Percentiles rank a stretch among this genome's conserved stretches.
Conservation (phyloP, 2,888 invertebrate species). For the Drosophila histrio region DNA sequence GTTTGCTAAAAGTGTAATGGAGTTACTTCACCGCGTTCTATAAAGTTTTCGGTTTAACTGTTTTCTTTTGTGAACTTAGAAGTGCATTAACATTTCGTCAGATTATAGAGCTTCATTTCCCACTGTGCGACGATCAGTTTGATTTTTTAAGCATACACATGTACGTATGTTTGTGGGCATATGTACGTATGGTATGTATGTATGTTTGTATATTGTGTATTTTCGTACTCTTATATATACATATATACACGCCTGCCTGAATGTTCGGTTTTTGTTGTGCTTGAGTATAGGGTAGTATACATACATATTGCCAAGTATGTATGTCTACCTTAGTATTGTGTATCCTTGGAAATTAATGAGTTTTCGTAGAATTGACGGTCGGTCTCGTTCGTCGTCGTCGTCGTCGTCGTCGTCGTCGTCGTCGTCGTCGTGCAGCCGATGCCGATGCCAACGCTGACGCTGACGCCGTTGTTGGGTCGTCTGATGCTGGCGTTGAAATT, state of each 20-base stretch:
- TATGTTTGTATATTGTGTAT: conserved; percentile 10
- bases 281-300: background rate
- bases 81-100: background rate
- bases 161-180: background rate
- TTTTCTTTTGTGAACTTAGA: too few species aligned
- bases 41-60: too few species aligned
- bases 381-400: conserved; percentile 36
- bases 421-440: conserved; percentile 23
- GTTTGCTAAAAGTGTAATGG: too few species aligned
- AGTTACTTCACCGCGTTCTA: too few species aligned
- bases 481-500: conserved; percentile 23
- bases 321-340: conserved; percentile 37
- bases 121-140: conserved; percentile 36
- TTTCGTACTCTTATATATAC: background rate
- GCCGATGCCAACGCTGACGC: background rate
- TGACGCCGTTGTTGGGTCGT: conserved; percentile 2
- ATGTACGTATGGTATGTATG: background rate
- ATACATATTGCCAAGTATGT: conserved; percentile 1
- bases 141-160: conserved; percentile 15
- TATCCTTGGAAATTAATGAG: conserved; percentile 77
- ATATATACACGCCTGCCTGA: background rate
- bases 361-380: conserved; percentile 69
- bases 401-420: too few species aligned
- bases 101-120: background rate
- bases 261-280: background rate